phyloP scores from a whole-genome alignment of 2,888 invertebrate genomes.

The Aplocera efformata region DNA sequence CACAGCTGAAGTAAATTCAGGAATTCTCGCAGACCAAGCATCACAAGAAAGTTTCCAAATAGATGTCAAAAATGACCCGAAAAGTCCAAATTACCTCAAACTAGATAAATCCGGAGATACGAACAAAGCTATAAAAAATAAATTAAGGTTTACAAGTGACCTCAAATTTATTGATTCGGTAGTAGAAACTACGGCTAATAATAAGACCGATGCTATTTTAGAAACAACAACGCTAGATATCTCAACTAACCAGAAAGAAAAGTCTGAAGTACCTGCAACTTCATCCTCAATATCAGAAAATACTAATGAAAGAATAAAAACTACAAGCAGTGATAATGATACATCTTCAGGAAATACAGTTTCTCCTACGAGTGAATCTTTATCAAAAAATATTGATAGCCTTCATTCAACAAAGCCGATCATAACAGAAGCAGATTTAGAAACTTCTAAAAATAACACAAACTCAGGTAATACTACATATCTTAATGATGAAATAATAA shows the following conservation, averaged over 20 bases:
- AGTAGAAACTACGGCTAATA: neutral
- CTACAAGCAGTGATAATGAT: neutral
- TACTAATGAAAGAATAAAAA: neutral
- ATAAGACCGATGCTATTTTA: neutral
- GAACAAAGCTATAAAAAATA: constrained; percentile 7
- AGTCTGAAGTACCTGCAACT: neutral
- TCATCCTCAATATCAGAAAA: neutral
- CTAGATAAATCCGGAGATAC: constrained; percentile 12
- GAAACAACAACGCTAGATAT: constrained; percentile 1
- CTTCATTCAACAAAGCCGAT: neutral
- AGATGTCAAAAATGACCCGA: constrained; percentile 40
- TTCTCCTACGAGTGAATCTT: neutral
- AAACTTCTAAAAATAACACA: neutral
- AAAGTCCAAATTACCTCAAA: constrained; percentile 30
- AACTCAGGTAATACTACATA: neutral
- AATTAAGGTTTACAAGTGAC: constrained; percentile 8
- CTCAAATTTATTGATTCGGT: neutral
- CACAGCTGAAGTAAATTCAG: constrained; percentile 14
- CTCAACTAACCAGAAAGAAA: neutral
- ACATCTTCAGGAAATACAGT: neutral
- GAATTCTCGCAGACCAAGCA: constrained; percentile 34
- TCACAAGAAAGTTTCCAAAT: constrained; percentile 41
- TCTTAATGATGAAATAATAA: neutral
- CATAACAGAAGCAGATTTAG: neutral
- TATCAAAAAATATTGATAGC: neutral